Conservation (phyloP, 2,888 invertebrate genomes). For the Ornithoptera priamus region DNA sequence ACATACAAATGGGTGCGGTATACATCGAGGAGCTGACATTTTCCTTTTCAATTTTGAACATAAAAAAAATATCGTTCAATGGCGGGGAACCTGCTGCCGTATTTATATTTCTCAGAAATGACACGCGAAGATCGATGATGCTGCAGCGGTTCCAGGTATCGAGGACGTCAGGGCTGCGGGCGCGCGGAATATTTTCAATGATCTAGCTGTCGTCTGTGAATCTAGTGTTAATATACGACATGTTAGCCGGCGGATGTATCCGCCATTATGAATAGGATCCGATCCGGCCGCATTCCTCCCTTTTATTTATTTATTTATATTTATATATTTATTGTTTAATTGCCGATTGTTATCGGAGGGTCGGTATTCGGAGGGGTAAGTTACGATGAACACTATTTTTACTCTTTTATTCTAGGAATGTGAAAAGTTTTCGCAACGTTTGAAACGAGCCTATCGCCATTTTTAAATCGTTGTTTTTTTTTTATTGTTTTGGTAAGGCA, state of each 20-base stretch:
- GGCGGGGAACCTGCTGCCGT: constrained; percentile 5
- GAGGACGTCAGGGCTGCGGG: constrained; percentile 15
- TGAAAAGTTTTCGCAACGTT: neutral
- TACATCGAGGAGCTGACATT: constrained; percentile 14
- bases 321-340: constrained; percentile 25
- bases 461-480: too few relatives aligned
- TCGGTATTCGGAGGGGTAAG: constrained; percentile 19
- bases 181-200: constrained; percentile 21
- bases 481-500: too few relatives aligned
- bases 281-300: constrained; percentile 11
- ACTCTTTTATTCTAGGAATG: neutral
- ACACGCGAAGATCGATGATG: constrained; percentile 40
- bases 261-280: constrained; percentile 10
- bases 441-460: too few relatives aligned
- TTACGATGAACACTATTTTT: constrained; percentile 12
- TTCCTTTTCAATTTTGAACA: constrained; percentile 14
- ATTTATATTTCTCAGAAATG: constrained; percentile 39
- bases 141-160: constrained; percentile 39
- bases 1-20: constrained; percentile 15
- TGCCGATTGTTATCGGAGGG: constrained; percentile 20
- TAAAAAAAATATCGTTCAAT: constrained; percentile 16
- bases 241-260: constrained; percentile 27
- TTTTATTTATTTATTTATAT: constrained; percentile 2
- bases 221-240: constrained; percentile 43
- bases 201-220: constrained; percentile 43